phyloP scores from a whole-genome alignment of 2,113 vertebrate genomes.

The Archilochus colubris region DNA sequence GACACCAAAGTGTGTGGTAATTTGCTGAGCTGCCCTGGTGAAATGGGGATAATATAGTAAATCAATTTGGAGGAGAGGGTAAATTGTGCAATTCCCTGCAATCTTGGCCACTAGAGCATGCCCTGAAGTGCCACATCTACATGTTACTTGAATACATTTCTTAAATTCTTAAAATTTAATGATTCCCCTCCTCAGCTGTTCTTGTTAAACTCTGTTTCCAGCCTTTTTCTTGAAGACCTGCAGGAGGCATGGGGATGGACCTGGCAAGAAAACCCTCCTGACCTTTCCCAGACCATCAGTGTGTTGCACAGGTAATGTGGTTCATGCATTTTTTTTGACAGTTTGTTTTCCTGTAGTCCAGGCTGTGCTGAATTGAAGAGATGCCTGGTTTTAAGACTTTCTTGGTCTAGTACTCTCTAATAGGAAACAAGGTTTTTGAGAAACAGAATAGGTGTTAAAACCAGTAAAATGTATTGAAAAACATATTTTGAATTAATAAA shows the following conservation, averaged over 20 bases:
- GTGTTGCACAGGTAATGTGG: neutral
- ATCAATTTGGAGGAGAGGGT: neutral
- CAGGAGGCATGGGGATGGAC: accelerated
- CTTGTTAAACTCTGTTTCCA: neutral
- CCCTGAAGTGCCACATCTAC: too few relatives aligned
- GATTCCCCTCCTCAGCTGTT: neutral
- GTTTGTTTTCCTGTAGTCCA: neutral
- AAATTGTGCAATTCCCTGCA: neutral
- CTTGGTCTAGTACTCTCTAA: neutral
- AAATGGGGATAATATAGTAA: neutral
- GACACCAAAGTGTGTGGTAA: neutral
- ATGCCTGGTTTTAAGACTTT: neutral
- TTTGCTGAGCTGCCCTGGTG: neutral
- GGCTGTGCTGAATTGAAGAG: neutral
- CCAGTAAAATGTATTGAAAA: neutral
- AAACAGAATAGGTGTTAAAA: neutral
- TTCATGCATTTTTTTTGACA: neutral
- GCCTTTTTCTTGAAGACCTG: neutral
- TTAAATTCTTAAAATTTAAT: neutral
- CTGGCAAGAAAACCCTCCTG: neutral
- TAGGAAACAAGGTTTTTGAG: neutral
- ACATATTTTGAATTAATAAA: neutral
- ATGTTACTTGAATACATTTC: too few relatives aligned
- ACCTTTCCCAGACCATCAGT: accelerated
- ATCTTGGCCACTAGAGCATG: too few relatives aligned